Percentiles rank a stretch among this genome's conserved stretches.
phyloP scores from a whole-genome alignment of 1,140 invertebrate genomes.

The Bursaphelenchus mucronatus region DNA sequence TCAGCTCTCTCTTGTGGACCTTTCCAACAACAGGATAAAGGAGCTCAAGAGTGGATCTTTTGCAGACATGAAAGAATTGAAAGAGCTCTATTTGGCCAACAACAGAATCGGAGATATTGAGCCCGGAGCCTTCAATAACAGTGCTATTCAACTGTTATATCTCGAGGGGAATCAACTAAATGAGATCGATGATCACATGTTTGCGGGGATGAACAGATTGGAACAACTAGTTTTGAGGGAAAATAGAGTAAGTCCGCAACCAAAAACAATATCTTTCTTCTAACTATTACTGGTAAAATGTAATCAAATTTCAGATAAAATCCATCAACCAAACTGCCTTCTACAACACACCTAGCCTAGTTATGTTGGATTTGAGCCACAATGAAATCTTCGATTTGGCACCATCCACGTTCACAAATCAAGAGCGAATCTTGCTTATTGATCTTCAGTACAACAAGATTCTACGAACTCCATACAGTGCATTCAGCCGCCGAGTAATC shows the following conservation, averaged over 20 bases:
- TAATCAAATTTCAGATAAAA: slow-evolving; percentile 41
- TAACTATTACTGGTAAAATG: background rate
- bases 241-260: slow-evolving; percentile 43
- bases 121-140: slow-evolving; percentile 51
- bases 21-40: slow-evolving; percentile 50
- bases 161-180: slow-evolving; percentile 45
- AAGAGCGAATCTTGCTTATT: slow-evolving; percentile 52
- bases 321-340: slow-evolving; percentile 53
- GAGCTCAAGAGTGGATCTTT: slow-evolving; percentile 44
- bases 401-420: slow-evolving; percentile 53
- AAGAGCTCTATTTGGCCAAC: slow-evolving; percentile 56
- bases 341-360: slow-evolving; percentile 46
- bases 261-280: slow-evolving; percentile 8
- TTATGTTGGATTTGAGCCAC: slow-evolving; percentile 55
- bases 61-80: slow-evolving; percentile 42
- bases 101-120: slow-evolving; percentile 49
- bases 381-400: slow-evolving; percentile 56
- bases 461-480: slow-evolving; percentile 51
- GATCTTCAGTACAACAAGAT: slow-evolving; percentile 54
- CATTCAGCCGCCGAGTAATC: slow-evolving; percentile 55
- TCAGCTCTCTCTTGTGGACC: slow-evolving; percentile 57
- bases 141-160: slow-evolving; percentile 50
- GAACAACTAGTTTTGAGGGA: slow-evolving; percentile 58
- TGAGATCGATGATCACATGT: slow-evolving; percentile 41
- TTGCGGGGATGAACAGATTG: slow-evolving; percentile 39